A percentile compares a stretch with the other conserved stretches of the same genome.
phyloP scores from a whole-genome alignment of 2,888 invertebrate genomes.

The Pherbina coryleti region DNA sequence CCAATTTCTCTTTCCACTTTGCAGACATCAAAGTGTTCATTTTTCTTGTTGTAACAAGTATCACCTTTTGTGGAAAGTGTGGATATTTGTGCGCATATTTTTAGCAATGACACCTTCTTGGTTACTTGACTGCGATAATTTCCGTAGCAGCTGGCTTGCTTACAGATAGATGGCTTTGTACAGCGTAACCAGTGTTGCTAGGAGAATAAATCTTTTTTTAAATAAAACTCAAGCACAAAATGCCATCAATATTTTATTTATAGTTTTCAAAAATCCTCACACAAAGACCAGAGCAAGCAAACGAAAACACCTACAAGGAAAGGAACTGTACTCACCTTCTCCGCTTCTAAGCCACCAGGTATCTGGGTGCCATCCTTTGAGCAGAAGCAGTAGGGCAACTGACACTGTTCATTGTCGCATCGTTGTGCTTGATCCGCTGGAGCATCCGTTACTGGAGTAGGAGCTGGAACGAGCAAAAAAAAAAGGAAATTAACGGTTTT shows the following conservation, averaged over 20 bases:
- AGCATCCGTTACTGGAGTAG: slow-evolving; percentile 84
- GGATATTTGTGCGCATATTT: too few species aligned
- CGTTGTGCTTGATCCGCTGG: slow-evolving; percentile 83
- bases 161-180: not conserved
- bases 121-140: not conserved
- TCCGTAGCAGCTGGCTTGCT: not conserved
- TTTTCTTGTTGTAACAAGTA: too few species aligned
- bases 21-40: too few species aligned
- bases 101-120: too few species aligned
- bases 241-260: slow-evolving; percentile 61
- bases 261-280: slow-evolving; percentile 61
- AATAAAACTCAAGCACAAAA: slow-evolving; percentile 51
- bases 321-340: slow-evolving; percentile 75
- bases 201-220: slow-evolving; percentile 9
- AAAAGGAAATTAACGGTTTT: slow-evolving; percentile 28
- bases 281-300: slow-evolving; percentile 44
- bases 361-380: slow-evolving; percentile 91
- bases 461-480: slow-evolving; percentile 73
- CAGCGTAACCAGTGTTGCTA: slow-evolving; percentile 10
- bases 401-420: slow-evolving; percentile 82
- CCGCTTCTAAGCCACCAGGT: slow-evolving; percentile 85
- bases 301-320: slow-evolving; percentile 36
- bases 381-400: slow-evolving; percentile 91
- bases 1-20: too few species aligned
- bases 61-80: too few species aligned